Evolutionary conservation across 64 coral and sea anemone species (phyloP).

Genomic region (Montipora cactus): DNA sequence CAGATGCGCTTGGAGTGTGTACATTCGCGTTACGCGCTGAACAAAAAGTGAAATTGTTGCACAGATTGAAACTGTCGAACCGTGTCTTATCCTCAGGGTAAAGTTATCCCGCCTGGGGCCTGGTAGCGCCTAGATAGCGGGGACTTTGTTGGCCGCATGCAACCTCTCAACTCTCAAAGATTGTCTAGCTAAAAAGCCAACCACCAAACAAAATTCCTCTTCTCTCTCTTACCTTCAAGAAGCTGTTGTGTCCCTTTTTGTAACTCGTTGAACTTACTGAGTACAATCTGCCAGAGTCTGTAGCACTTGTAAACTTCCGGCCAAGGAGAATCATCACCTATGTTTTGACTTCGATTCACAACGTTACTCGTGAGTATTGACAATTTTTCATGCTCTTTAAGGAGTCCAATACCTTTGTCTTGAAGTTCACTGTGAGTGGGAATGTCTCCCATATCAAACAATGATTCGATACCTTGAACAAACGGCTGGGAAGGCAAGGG

Average conservation of each 20-base stretch:
- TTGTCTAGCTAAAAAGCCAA: not conserved
- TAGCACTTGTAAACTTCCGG: slow-evolving; percentile 40
- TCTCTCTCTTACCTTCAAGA: slow-evolving; percentile 24
- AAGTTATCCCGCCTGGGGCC: too few relatives aligned
- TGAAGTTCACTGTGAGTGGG: not conserved
- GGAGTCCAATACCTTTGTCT: not conserved
- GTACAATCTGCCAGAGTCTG: slow-evolving; percentile 47
- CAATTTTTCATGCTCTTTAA: slow-evolving; percentile 41
- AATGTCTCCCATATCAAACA: not conserved
- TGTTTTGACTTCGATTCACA: slow-evolving; percentile 10
- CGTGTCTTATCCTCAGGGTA: too few relatives aligned
- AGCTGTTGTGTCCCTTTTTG: slow-evolving; percentile 31
- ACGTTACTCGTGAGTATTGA: not conserved
- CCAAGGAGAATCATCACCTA: slow-evolving; percentile 17
- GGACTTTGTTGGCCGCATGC: too few relatives aligned
- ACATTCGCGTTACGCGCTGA: too few relatives aligned
- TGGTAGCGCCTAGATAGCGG: too few relatives aligned
- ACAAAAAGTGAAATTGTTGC: too few relatives aligned
- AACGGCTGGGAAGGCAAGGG: not conserved
- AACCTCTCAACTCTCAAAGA: not conserved
- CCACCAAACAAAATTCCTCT: not conserved
- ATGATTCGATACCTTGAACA: slow-evolving; percentile 2
- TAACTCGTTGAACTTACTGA: slow-evolving; percentile 33
- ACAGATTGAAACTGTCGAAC: too few relatives aligned
- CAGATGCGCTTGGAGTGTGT: too few relatives aligned